These are phyloP conservation scores for Lophochroa leadbeateri DNA, from an alignment of 2,113 vertebrate genomes.

Conservation along the genomic window DNA sequence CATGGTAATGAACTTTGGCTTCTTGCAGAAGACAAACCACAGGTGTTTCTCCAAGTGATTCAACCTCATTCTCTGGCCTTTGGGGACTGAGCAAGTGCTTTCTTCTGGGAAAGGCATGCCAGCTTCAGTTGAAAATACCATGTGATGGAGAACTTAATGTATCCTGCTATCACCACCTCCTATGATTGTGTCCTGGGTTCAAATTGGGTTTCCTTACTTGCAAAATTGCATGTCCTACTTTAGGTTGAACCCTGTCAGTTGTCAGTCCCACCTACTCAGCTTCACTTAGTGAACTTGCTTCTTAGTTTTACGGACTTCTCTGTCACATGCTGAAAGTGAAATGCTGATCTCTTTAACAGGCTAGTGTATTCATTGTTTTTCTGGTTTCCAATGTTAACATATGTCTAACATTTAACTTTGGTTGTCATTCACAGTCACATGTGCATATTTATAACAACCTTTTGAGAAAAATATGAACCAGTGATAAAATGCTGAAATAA, in stretches of 20 bases:
- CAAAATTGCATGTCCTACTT: not conserved
- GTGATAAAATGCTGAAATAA: not conserved
- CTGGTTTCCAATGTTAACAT: not conserved
- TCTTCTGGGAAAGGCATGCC: not conserved
- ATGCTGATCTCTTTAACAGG: not conserved
- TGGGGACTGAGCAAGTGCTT: not conserved
- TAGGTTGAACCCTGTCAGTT: not conserved
- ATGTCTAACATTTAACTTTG: not conserved
- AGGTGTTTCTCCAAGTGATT: not conserved
- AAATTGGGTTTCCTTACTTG: not conserved
- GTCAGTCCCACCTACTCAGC: not conserved
- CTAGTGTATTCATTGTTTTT: not conserved
- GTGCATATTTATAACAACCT: not conserved
- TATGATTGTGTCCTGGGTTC: not conserved
- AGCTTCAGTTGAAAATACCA: not conserved
- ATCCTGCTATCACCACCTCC: not conserved
- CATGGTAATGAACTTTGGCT: not conserved
- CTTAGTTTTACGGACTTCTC: not conserved
- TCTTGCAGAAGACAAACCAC: not conserved
- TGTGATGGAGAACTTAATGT: not conserved
- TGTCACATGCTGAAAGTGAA: not conserved
- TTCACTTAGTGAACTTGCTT: not conserved
- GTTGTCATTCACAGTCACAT: not conserved
- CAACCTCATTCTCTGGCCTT: not conserved
- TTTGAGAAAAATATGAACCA: not conserved